Percentiles rank a stretch among this genome's conserved stretches.
phyloP scores from a whole-genome alignment of 2,888 invertebrate genomes.

The Phymatocera aterrima region DNA sequence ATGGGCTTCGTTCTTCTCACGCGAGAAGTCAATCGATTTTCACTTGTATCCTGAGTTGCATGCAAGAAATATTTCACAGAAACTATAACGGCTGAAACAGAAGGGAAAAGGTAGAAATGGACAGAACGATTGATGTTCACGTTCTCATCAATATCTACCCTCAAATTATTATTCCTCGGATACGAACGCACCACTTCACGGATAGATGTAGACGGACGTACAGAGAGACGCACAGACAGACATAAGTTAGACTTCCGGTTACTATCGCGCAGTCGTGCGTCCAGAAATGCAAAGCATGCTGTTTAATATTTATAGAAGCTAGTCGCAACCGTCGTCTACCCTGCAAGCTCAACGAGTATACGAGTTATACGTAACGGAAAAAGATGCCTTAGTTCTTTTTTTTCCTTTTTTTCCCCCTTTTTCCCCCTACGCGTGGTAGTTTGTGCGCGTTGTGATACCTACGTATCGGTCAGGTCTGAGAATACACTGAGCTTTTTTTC shows the following conservation, averaged over 20 bases:
- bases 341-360: slow-evolving; percentile 1
- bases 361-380: background rate
- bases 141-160: too few species aligned
- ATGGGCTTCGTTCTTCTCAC: too few species aligned
- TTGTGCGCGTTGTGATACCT: too few species aligned
- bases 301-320: slow-evolving; percentile 38
- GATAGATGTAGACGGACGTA: background rate
- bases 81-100: too few species aligned
- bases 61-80: too few species aligned
- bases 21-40: too few species aligned
- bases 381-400: background rate
- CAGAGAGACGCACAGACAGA: slow-evolving; percentile 43
- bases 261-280: slow-evolving; percentile 34
- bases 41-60: too few species aligned
- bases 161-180: background rate
- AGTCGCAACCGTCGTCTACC: slow-evolving; percentile 41
- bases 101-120: too few species aligned
- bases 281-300: slow-evolving; percentile 32
- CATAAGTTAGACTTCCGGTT: slow-evolving; percentile 44
- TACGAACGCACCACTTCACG: background rate
- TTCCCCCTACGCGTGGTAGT: too few species aligned
- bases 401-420: background rate
- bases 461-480: too few species aligned
- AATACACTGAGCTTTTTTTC: too few species aligned
- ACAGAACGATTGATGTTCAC: too few species aligned